phyloP scores from a whole-genome alignment of 2,797 vertebrate species.

The Cercopithecus mitis region DNA sequence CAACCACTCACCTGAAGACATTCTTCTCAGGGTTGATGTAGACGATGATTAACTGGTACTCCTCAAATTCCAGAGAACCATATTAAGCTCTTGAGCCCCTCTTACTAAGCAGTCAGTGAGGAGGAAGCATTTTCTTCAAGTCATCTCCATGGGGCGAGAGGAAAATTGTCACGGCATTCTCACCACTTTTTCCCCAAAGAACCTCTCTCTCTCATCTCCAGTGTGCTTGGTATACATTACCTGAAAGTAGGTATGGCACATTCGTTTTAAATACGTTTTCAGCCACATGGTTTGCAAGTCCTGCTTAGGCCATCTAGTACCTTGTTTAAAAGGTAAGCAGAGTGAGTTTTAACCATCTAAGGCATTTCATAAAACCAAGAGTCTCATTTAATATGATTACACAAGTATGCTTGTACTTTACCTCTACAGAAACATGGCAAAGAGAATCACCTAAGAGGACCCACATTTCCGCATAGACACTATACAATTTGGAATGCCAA shows the following conservation, averaged over 20 bases:
- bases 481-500: background rate
- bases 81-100: background rate
- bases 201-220: background rate
- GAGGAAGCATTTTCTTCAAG: background rate
- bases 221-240: background rate
- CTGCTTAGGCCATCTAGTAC: background rate
- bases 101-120: background rate
- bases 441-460: background rate
- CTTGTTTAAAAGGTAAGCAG: background rate
- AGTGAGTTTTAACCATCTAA: background rate
- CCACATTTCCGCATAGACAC: background rate
- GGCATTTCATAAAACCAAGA: background rate
- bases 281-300: background rate
- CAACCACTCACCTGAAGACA: background rate
- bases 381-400: background rate
- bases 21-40: background rate
- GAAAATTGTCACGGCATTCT: background rate
- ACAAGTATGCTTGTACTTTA: background rate
- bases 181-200: no score
- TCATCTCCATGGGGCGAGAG: background rate
- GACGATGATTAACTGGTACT: background rate
- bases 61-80: background rate
- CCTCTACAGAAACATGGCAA: background rate
- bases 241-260: background rate
- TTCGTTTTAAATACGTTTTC: background rate